Percentiles rank a stretch among this genome's conserved stretches.
Conservation (phyloP, 2,797 vertebrate species). For the Tangara arthus region DNA sequence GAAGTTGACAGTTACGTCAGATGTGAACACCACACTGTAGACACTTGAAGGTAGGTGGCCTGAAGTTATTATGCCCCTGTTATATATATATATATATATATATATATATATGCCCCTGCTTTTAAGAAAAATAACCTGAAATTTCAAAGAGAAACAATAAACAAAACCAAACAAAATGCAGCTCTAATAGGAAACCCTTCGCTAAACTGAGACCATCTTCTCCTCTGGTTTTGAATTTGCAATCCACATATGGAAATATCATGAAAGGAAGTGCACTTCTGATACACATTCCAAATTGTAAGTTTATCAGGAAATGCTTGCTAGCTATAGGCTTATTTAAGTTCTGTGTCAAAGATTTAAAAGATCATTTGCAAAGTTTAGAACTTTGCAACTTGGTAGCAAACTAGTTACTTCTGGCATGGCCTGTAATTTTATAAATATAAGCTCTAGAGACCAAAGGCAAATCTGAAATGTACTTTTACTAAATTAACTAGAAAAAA, state of each 20-base stretch:
- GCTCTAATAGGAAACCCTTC: background rate
- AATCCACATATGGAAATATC: background rate
- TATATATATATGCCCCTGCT: background rate
- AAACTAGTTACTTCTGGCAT: background rate
- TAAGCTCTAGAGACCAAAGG: background rate
- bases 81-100: background rate
- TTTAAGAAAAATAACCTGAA: background rate
- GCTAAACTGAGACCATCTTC: background rate
- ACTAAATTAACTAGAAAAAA: background rate
- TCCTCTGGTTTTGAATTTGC: background rate
- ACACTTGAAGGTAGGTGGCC: background rate
- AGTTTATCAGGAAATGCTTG: background rate
- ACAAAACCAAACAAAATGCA: background rate
- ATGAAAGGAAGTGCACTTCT: background rate
- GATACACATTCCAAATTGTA: accelerated
- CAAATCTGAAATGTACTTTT: background rate
- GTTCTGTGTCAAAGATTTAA: background rate
- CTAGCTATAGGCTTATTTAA: background rate
- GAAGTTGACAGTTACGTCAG: background rate
- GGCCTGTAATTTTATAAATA: background rate
- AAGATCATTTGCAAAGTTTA: background rate
- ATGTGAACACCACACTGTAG: background rate
- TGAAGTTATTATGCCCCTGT: background rate
- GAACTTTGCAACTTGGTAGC: background rate
- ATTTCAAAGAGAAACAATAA: background rate